A percentile compares a stretch with the other conserved stretches of the same genome.
phyloP scores from a whole-genome alignment of 2,797 vertebrate species.

The Sternarchorhynchus goeldii region DNA sequence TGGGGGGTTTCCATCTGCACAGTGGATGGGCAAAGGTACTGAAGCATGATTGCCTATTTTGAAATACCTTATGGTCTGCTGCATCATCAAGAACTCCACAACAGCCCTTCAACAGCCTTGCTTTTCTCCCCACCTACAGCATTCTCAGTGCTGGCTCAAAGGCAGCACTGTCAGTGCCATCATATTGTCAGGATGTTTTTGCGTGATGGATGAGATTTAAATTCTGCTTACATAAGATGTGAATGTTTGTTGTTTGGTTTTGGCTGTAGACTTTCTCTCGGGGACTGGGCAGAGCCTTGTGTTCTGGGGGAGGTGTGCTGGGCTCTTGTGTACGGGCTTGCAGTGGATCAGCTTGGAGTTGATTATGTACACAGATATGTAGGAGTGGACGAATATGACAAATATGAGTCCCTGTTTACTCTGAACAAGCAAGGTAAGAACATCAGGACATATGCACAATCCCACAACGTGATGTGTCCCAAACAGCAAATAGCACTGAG shows the following conservation, averaged over 20 bases:
- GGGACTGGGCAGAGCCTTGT: slow-evolving; percentile 66
- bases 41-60: neutral
- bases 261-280: slow-evolving; percentile 67
- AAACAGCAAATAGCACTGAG: neutral
- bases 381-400: slow-evolving; percentile 68
- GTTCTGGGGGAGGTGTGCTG: slow-evolving; percentile 67
- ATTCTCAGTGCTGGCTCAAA: too few species aligned
- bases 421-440: slow-evolving; percentile 69
- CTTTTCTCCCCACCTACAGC: neutral
- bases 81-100: neutral
- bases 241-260: neutral
- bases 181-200: slow-evolving; percentile 1
- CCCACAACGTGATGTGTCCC: neutral
- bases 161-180: too few species aligned
- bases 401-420: slow-evolving; percentile 67
- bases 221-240: too few species aligned
- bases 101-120: neutral
- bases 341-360: slow-evolving; percentile 67
- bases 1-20: slow-evolving; percentile 74
- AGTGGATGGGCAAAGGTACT: slow-evolving; percentile 73
- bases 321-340: slow-evolving; percentile 68
- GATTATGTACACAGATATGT: slow-evolving; percentile 72
- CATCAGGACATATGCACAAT: too few species aligned
- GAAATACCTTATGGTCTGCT: slow-evolving; percentile 7
- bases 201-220: slow-evolving; percentile 23